Base-by-base conservation (phyloP, 2,888 invertebrate genomes). In the Deroplatys truncata region DNA sequence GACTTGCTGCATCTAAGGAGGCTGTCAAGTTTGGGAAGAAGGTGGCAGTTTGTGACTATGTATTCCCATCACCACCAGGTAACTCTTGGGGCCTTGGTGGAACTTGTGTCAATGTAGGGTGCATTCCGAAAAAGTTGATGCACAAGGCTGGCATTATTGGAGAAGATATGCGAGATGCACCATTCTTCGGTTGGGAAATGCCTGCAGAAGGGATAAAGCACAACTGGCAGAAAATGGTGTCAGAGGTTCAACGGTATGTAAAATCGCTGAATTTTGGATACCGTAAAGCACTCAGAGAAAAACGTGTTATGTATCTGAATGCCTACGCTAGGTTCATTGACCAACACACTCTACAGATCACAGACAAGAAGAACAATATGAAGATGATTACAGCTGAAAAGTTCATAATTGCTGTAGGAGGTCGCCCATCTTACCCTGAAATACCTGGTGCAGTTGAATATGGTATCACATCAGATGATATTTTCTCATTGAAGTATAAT, bases 61-160 rank as follows among this genome's bases (percentile, higher is more conserved):
- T 98, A 4, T 96, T 96, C 29, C 98, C 98, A 0, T 96, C 98
- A 7, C 98, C 98, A 0, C 94, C 94, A 91, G 98, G 99, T 90
- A 97, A 98, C 16, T 97, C 98, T 93, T 99, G 98, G 99, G 98
- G 99, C 85, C 95, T 99, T 5, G 99, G 99, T 84, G 99, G 99
- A 72, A 99, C 99, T 0, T 99, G 99, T 93, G 98, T 99, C 49
- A 99, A 99, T 94, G 99, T 99, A 8, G 99, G 99, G 56, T 99
- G 99, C 93, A 99, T 99, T 93, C 99, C 99, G 13, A 99, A 99
- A 94, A 99, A 99, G 93, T 94, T 99, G 90, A 98, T 99, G 98
- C 99, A 99, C 93, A 98, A 98, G 93, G 98, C 98, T 85, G 97
- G 99, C 0, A 93, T 98, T 84, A 94, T 98, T 16, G 98, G 99